A percentile compares a stretch with the other conserved stretches of the same genome.
phyloP scores from a whole-genome alignment of 2,797 vertebrate species.

The Fringilla coelebs region DNA sequence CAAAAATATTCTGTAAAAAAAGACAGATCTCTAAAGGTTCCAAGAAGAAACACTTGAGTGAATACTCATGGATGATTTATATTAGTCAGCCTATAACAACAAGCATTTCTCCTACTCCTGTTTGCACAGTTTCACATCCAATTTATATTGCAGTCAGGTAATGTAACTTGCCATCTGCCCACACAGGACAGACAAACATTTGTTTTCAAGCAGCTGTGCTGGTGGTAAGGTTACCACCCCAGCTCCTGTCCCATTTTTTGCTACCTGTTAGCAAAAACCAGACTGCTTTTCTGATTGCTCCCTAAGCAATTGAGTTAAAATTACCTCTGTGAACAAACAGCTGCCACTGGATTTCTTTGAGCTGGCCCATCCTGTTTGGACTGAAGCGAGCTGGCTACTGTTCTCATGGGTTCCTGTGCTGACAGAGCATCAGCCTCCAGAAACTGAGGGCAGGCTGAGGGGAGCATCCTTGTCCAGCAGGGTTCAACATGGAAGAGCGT shows the following conservation, averaged over 20 bases:
- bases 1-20: background rate
- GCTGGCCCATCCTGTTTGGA: background rate
- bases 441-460: background rate
- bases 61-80: background rate
- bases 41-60: background rate
- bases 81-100: background rate
- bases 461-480: background rate
- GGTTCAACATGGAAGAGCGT: background rate
- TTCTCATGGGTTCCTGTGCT: background rate
- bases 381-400: background rate
- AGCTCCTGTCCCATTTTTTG: background rate
- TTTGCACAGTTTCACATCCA: background rate
- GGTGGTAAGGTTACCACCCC: background rate
- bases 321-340: background rate
- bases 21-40: background rate
- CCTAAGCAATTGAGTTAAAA: background rate
- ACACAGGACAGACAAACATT: conserved; percentile 2
- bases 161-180: background rate
- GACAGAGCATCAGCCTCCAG: background rate
- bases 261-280: background rate
- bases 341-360: background rate
- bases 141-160: background rate
- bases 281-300: background rate
- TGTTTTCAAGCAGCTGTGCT: conserved; percentile 26
- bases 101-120: background rate